Evolutionary conservation across 2,113 vertebrate genomes (phyloP).

Genomic region (Oryzias javanicus): DNA sequence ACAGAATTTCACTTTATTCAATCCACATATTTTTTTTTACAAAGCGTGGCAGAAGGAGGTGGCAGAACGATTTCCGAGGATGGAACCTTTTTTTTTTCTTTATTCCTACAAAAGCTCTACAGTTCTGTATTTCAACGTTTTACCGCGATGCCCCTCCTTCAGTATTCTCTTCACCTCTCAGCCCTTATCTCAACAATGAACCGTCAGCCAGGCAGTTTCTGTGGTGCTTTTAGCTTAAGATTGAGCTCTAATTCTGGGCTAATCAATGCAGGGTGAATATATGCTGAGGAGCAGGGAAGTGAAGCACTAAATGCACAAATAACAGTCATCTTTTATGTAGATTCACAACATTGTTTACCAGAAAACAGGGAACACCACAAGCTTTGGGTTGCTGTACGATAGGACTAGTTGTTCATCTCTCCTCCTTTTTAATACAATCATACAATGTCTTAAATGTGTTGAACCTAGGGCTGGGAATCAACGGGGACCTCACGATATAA

Average conservation of each 20-base stretch:
- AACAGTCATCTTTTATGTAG: conserved; percentile 45
- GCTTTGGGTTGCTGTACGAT: conserved; percentile 22
- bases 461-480: no score
- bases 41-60: not conserved
- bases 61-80: not conserved
- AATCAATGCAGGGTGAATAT: conserved; percentile 48
- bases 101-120: not conserved
- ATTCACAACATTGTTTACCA: conserved; percentile 63
- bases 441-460: no score
- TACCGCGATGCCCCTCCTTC: not conserved
- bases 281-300: conserved; percentile 28
- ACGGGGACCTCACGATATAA: no score
- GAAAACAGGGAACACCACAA: conserved; percentile 37
- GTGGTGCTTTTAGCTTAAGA: conserved; percentile 21
- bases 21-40: conserved; percentile 3
- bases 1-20: conserved; percentile 29
- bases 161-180: conserved; percentile 8
- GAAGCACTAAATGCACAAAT: conserved; percentile 37
- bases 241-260: conserved; percentile 33
- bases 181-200: not conserved
- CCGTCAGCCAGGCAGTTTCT: conserved; percentile 29
- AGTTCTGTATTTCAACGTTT: not conserved
- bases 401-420: not conserved
- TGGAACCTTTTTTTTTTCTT: not conserved
- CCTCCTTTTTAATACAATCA: no score